Evolutionary conservation across 1,140 invertebrate species (phyloP).

Genomic region (Pseudomyrmex flavicornis): DNA sequence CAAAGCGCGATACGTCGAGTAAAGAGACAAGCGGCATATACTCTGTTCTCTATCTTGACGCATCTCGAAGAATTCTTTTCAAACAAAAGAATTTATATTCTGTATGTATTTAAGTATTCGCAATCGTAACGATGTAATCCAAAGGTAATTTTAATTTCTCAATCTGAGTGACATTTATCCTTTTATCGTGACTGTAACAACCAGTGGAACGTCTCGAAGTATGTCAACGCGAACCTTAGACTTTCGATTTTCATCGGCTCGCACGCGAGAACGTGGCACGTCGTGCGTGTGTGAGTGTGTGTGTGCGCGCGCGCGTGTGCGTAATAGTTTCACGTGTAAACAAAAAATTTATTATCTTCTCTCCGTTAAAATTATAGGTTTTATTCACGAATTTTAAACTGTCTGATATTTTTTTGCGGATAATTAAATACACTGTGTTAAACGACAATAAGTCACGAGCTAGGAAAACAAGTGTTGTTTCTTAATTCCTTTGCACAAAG

Average conservation of each 20-base stretch:
- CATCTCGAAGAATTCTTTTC: conserved; percentile 21
- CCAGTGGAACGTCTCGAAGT: background rate
- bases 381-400: background rate
- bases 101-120: background rate
- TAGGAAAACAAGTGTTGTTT: no score
- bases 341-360: conserved; percentile 4
- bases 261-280: conserved; percentile 15
- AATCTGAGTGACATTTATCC: background rate
- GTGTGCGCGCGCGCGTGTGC: no score
- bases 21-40: conserved; percentile 25
- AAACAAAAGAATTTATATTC: conserved; percentile 1
- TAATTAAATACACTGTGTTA: background rate
- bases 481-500: no score
- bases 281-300: background rate
- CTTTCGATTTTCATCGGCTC: conserved; percentile 27
- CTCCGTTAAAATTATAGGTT: background rate
- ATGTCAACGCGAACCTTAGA: conserved; percentile 10
- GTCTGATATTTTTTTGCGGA: background rate
- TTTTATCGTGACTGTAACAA: background rate
- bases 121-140: background rate
- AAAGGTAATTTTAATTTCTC: background rate
- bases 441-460: no score
- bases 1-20: conserved; percentile 57
- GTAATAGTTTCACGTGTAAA: background rate
- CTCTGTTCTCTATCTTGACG: conserved; percentile 21